Base-by-base conservation (phyloP, 2,888 invertebrate genomes). In the Erpobdella octoculata region DNA sequence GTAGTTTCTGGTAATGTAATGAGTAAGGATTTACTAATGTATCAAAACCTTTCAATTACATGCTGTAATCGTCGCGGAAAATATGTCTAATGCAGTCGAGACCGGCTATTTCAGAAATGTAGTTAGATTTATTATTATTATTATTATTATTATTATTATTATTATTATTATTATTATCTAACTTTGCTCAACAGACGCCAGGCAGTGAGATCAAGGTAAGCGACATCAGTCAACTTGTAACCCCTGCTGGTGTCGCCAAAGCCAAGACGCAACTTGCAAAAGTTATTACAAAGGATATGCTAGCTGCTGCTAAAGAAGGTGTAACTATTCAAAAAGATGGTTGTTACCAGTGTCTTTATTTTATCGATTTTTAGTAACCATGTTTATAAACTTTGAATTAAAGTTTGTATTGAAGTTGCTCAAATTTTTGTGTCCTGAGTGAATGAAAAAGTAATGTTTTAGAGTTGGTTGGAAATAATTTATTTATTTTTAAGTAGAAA, bases 241-340 rank as follows among this genome's bases (percentile, higher is more conserved):
- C 31, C n/a, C 62, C 62, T 62, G 62, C 33, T 33, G 62, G 62
- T 28, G 28, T 62, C 8, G 35, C 35, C 21, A 62, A 62, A 31
- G 62, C 62, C n/a, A 62, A 62, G 33, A 62, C 62, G 4, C 62
- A 62, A 35, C 31, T 62, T 31, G 28, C 62, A n/a, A 65, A 65
- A 65, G 66, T 65, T 35, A 65, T 65, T 9, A 65, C 66, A 21
- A 65, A 65, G 37, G 66, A 65, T 37, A 37, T 65, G 8, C 35
- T 65, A 15, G 38, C 25, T 65, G 35, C n/a, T 65, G 33, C 66
- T n/a, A 65, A 65, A 65, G 66, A 65, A 6, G 28, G 5, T n/a
- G 25, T 65, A 12, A 59, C 12, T 59, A 12, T 59, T 21, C 12
- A 59, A 59, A 59, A 59, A 59, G 59, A 59, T n/a, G 59, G 59